Evolutionary conservation across 2,797 vertebrate species (phyloP).

Genomic region (Anisognathus igniventris): DNA sequence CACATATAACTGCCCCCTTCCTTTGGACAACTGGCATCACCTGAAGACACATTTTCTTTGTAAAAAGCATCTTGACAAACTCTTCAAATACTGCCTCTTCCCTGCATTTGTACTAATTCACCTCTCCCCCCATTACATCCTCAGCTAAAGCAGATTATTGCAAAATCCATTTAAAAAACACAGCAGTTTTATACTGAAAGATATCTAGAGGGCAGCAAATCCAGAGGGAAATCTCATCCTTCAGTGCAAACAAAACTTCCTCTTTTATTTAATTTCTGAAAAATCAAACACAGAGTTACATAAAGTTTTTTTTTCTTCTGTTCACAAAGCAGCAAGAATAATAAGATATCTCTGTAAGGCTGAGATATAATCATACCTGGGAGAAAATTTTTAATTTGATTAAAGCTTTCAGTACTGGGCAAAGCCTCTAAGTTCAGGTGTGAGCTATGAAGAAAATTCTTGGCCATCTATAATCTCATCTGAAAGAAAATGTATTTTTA

Average conservation of each 20-base stretch:
- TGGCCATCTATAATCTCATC: not conserved
- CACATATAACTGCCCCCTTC: not conserved
- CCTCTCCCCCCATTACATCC: not conserved
- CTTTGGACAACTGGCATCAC: not conserved
- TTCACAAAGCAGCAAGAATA: not conserved
- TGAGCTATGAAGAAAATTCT: constrained; percentile 1
- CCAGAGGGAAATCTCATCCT: constrained; percentile 52
- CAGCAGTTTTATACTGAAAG: constrained; percentile 43
- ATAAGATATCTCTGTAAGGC: not conserved
- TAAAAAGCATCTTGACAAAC: not conserved
- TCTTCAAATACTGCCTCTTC: not conserved
- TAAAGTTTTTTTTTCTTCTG: not conserved
- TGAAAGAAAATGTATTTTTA: not conserved
- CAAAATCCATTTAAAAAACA: constrained; percentile 46
- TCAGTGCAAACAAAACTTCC: constrained; percentile 13
- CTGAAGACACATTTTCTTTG: not conserved
- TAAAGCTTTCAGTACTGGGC: not conserved
- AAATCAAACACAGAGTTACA: not conserved
- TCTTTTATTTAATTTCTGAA: constrained; percentile 41
- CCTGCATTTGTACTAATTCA: not conserved
- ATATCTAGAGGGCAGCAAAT: constrained; percentile 63
- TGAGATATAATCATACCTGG: not conserved
- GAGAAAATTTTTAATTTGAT: constrained; percentile 17
- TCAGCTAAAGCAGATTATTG: constrained; percentile 24
- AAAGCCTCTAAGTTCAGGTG: constrained; percentile 9